Percentiles rank a stretch among this genome's conserved stretches.
Evolutionary conservation across 2,797 vertebrate genomes (phyloP).

Genomic region (Sebastes kiyomatsui): DNA sequence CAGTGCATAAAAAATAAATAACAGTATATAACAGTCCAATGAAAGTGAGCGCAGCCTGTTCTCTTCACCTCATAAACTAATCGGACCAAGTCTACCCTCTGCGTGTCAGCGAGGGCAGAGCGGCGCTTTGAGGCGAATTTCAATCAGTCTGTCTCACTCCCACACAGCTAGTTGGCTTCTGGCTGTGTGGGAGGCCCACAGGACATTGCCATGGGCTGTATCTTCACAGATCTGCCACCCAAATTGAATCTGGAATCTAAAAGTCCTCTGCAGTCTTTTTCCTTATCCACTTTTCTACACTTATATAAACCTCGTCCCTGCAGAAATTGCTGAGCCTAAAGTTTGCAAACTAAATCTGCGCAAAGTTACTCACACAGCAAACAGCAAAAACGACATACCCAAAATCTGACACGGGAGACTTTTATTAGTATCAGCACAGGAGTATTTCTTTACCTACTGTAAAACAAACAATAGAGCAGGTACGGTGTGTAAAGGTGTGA

Average conservation of each 20-base stretch:
- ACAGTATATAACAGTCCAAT: constrained; percentile 14
- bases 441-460: background rate
- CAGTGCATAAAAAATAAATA: constrained; percentile 11
- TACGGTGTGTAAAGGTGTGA: background rate
- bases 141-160: constrained; percentile 75
- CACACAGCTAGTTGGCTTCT: constrained; percentile 67
- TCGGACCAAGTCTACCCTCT: constrained; percentile 48
- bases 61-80: constrained; percentile 54
- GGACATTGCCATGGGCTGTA: constrained; percentile 67
- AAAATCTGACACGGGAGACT: background rate
- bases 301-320: constrained; percentile 30
- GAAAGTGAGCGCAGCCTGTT: constrained; percentile 37
- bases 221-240: constrained; percentile 68
- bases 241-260: constrained; percentile 59
- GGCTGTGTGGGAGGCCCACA: constrained; percentile 76
- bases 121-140: constrained; percentile 65
- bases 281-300: constrained; percentile 21
- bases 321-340: constrained; percentile 35
- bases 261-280: constrained; percentile 47
- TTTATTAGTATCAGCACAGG: background rate
- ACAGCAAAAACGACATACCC: background rate
- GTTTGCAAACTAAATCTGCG: constrained; percentile 41
- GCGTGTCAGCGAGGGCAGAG: constrained; percentile 62
- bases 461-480: background rate
- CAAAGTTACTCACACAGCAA: constrained; percentile 25